phyloP scores from a whole-genome alignment of 1,140 invertebrate species.

The Neodiprion fabricii region DNA sequence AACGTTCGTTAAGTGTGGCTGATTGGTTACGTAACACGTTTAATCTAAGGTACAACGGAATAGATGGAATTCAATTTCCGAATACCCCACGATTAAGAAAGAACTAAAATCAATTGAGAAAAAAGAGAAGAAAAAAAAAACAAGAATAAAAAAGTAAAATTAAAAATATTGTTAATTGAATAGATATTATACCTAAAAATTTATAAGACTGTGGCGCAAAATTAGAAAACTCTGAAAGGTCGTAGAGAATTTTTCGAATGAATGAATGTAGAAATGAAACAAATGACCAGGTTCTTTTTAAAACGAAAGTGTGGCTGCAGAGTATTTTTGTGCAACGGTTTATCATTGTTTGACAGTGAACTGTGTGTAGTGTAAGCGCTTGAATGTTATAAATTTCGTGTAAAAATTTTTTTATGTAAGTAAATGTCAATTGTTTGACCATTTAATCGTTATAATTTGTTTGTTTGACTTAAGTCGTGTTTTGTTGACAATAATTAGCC shows the following conservation, averaged over 20 bases:
- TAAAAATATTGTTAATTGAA: background rate
- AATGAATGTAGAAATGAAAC: constrained; percentile 9
- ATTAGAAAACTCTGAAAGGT: too few species aligned
- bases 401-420: background rate
- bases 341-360: constrained; percentile 24
- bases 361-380: background rate
- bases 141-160: background rate
- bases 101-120: background rate
- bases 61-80: background rate
- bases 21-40: background rate
- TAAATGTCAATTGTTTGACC: background rate
- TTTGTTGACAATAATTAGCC: background rate
- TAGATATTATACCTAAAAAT: background rate
- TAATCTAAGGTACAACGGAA: background rate
- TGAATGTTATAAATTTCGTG: background rate
- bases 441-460: background rate
- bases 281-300: constrained; percentile 6
- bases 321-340: constrained; percentile 25
- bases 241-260: background rate
- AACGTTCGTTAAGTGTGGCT: background rate
- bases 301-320: constrained; percentile 11
- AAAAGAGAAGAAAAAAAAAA: background rate
- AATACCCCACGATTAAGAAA: too few species aligned
- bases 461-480: background rate
- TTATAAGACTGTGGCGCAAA: too few species aligned